Conservation (phyloP, 2,888 invertebrate species). For the Sturmia bella region DNA sequence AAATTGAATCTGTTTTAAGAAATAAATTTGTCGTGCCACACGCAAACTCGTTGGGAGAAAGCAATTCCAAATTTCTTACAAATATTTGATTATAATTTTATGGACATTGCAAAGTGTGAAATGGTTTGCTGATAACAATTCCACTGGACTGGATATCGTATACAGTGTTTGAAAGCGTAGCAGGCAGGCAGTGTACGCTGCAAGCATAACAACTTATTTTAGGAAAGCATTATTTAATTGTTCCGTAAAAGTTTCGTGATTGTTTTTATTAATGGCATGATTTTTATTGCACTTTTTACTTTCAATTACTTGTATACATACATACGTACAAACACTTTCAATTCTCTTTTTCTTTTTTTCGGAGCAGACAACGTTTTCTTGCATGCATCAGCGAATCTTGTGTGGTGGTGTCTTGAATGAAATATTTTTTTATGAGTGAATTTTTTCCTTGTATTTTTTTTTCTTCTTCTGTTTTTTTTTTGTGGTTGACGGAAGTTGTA, state of each 20-base stretch:
- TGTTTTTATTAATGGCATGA: slow-evolving; percentile 8
- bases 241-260: neutral
- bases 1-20: too few relatives aligned
- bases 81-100: too few relatives aligned
- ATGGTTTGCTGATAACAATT: too few relatives aligned
- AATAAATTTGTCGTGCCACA: too few relatives aligned
- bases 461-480: neutral
- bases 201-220: too few relatives aligned
- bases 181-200: too few relatives aligned
- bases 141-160: too few relatives aligned
- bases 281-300: neutral
- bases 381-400: slow-evolving; percentile 41
- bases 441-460: neutral
- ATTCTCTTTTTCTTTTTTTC: slow-evolving; percentile 18
- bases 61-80: too few relatives aligned
- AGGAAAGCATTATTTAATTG: neutral
- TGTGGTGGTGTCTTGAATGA: slow-evolving; percentile 34
- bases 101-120: too few relatives aligned
- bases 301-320: slow-evolving; percentile 2
- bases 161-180: too few relatives aligned
- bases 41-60: too few relatives aligned
- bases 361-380: slow-evolving; percentile 18
- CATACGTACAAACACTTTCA: neutral
- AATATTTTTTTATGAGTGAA: neutral
- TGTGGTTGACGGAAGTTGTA: slow-evolving; percentile 35